Evolutionary conservation across 2,888 invertebrate genomes (phyloP), one percentile per base, ranked within the genome.

Genomic region (Hedychridium roseum): DNA sequence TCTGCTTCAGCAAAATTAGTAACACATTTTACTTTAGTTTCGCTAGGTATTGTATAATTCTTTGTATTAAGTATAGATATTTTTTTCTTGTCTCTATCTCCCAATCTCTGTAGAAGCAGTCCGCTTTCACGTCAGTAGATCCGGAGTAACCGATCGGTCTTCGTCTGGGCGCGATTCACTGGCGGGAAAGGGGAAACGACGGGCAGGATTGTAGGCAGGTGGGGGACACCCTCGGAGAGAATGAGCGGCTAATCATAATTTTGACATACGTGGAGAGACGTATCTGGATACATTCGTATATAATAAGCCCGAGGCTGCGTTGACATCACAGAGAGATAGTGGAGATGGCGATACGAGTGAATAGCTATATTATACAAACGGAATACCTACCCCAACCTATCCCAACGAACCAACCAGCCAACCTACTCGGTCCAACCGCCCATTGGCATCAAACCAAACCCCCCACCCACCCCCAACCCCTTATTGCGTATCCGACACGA

Each of bases 291-390:
- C 55, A 38, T 55, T 43, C 54, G 56, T 62, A 71, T 71, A 71
- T 72, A 71, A 73, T 73, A 73, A 71, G 71, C 73, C 72, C 57
- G 63, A 64, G 73, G 73, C 73, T 63, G 54, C 64, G 64, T 66
- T 71, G 67, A 61, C 57, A 62, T 70, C 62, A 65, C 46, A 67
- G 60, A 61, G 59, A 68, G 57, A 64, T 55, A 60, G 56, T 55
- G 41, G 30, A 31, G 40, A n/a, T 41, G 52, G 55, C 61, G 67
- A 69, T 66, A 66, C 68, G 60, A 66, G 59, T 69, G 68, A 70
- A 61, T 68, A 65, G 64, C 64, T 67, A 64, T 67, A 72, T 71
- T 69, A 68, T 66, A 64, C 64, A 69, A 68, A 70, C 66, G 68
- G 64, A 64, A 66, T 70, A 66, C 57, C 64, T 60, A 63, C 49